Evolutionary conservation across 1,140 invertebrate genomes (phyloP).

Genomic region (Glossosoma conforme): DNA sequence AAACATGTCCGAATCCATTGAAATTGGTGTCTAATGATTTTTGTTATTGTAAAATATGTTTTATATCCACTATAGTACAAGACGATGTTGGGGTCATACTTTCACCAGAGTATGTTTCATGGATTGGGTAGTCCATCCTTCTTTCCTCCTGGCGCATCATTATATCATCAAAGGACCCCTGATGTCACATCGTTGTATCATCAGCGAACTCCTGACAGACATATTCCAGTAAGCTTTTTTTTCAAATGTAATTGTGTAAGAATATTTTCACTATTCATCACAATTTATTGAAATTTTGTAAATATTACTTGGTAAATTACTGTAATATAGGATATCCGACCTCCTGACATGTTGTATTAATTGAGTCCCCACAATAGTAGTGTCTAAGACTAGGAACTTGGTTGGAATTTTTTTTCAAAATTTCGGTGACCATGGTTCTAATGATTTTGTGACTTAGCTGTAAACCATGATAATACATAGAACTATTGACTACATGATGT

Average conservation of each 20-base stretch:
- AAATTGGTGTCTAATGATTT: too few species aligned
- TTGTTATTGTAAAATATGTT: too few species aligned
- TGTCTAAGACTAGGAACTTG: conserved; percentile 4
- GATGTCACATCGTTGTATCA: conserved; percentile 44
- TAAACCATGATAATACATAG: too few species aligned
- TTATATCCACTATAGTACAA: conserved; percentile 38
- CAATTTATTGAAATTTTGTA: neutral
- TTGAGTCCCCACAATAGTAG: conserved; percentile 11
- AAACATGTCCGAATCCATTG: too few species aligned
- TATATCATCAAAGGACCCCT: conserved; percentile 40
- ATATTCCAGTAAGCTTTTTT: conserved; percentile 40
- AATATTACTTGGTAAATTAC: neutral
- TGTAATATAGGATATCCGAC: neutral
- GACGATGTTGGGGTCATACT: conserved; percentile 48
- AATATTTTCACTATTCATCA: neutral
- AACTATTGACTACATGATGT: too few species aligned
- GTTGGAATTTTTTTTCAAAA: neutral
- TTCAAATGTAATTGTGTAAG: neutral
- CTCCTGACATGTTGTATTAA: neutral
- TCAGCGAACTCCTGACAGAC: conserved; percentile 37
- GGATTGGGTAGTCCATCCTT: conserved; percentile 36
- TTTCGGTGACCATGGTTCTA: too few species aligned
- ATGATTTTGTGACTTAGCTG: too few species aligned
- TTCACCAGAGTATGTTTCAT: conserved; percentile 46
- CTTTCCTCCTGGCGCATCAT: conserved; percentile 41